Percentiles rank a stretch among this genome's conserved stretches.
These are phyloP conservation scores for Jordanella pulchra DNA, from an alignment of 2,797 vertebrate species.

Conservation along the genomic window DNA sequence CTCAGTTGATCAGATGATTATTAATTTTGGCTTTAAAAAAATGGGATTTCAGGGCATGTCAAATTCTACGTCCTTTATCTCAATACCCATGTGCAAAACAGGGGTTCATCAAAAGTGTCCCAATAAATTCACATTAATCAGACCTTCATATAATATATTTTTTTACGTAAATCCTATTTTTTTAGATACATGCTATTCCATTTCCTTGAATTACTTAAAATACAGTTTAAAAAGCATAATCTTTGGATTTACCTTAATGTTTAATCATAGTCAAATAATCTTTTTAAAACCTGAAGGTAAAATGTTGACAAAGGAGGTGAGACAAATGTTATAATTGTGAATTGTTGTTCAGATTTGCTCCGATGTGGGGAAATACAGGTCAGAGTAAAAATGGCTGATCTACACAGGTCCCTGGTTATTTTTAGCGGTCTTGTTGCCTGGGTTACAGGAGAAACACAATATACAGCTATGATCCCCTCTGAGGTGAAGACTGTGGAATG, in stretches of 20 bases:
- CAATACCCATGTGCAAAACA: no score
- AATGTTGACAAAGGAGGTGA: constrained; percentile 32
- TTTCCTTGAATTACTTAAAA: neutral
- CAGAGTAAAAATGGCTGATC: constrained; percentile 73
- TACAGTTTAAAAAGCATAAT: neutral
- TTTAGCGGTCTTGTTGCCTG: constrained; percentile 83
- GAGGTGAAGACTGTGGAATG: constrained; percentile 67
- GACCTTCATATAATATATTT: no score
- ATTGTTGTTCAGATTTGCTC: constrained; percentile 49
- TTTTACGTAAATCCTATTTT: no score
- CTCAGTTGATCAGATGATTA: no score
- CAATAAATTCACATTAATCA: no score
- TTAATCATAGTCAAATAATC: no score
- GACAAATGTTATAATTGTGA: constrained; percentile 34
- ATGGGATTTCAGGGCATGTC: no score
- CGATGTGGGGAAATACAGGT: constrained; percentile 73
- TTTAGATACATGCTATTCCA: no score
- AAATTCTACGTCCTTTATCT: no score
- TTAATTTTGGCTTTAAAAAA: no score
- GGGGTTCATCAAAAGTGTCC: neutral
- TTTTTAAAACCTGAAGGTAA: no score
- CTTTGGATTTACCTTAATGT: neutral
- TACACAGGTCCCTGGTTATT: constrained; percentile 77
- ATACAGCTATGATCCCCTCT: constrained; percentile 65
- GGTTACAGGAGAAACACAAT: constrained; percentile 79